Percentiles rank a stretch among this genome's conserved stretches.
These are phyloP conservation scores for Entosphenus tridentatus DNA, from an alignment of 2,113 vertebrate species.

Conservation along the genomic window DNA sequence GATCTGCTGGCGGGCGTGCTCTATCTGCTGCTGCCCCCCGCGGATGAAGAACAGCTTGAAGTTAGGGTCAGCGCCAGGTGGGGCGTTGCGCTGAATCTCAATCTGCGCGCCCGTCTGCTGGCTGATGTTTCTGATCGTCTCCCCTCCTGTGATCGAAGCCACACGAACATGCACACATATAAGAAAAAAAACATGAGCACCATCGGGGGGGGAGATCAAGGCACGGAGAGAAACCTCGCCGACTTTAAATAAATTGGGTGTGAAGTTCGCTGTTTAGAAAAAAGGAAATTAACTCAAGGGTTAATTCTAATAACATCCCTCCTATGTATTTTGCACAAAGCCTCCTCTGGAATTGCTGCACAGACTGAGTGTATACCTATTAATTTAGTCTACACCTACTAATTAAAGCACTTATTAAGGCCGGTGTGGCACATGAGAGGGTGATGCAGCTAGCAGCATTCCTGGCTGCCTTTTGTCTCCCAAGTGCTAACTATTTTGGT, in stretches of 20 bases:
- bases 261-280: not conserved
- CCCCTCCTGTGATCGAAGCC: conserved; percentile 36
- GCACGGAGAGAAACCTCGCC: not conserved
- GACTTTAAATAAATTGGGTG: not conserved
- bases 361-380: too few species aligned
- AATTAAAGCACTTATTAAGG: too few species aligned
- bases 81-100: conserved; percentile 85
- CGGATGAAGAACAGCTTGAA: conserved; percentile 84
- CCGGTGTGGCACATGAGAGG: too few species aligned
- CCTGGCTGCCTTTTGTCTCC: too few species aligned
- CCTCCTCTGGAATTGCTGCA: too few species aligned
- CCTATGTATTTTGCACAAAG: too few species aligned
- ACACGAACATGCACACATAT: not conserved
- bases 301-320: not conserved
- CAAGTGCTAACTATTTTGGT: too few species aligned
- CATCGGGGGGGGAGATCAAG: too few species aligned
- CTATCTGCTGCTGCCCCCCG: conserved; percentile 69
- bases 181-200: not conserved
- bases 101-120: conserved; percentile 90
- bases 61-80: conserved; percentile 69
- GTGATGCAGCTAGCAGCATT: too few species aligned
- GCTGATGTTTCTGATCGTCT: conserved; percentile 96
- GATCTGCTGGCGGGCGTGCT: conserved; percentile 79
- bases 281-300: not conserved
- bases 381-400: too few species aligned